These are phyloP conservation scores for Steromphala cineraria DNA, from an alignment of 2,888 invertebrate genomes.

Conservation along the genomic window DNA sequence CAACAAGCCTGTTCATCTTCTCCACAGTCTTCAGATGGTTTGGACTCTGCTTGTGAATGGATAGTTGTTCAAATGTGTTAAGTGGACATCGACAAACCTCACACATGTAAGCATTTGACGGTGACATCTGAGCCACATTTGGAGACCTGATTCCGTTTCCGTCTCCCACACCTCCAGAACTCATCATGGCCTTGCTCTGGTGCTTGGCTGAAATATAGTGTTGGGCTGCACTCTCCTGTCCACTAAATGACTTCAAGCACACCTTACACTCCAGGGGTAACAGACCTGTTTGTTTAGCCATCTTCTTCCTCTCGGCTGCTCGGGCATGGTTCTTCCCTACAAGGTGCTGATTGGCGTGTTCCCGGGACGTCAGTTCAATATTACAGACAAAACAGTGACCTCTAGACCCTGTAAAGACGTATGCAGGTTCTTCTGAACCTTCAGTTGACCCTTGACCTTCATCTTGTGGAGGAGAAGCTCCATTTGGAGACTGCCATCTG, in stretches of 20 bases:
- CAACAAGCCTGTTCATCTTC: background rate
- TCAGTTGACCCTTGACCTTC: background rate
- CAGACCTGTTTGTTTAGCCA: conserved; percentile 10
- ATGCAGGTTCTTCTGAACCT: conserved; percentile 22
- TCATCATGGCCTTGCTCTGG: conserved; percentile 35
- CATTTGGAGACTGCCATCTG: background rate
- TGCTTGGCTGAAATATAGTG: conserved; percentile 60
- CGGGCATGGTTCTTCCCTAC: conserved; percentile 49
- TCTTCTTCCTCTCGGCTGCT: conserved; percentile 5
- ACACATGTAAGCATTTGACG: conserved; percentile 39
- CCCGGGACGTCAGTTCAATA: conserved; percentile 42
- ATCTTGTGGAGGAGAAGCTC: background rate
- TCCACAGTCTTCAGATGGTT: conserved; percentile 43
- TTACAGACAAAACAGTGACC: conserved; percentile 48
- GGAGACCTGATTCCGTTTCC: background rate
- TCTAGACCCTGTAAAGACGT: conserved; percentile 33
- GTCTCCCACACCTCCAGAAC: background rate
- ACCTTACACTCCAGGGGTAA: conserved; percentile 49
- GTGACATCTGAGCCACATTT: background rate
- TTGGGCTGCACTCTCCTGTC: conserved; percentile 55
- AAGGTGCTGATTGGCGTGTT: conserved; percentile 46
- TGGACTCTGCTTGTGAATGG: conserved; percentile 46
- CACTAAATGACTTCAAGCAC: conserved; percentile 54
- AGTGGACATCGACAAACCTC: conserved; percentile 49
- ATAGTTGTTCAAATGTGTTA: conserved; percentile 51